These are phyloP conservation scores for Dryocosmus kuriphilus DNA, from an alignment of 2,888 invertebrate genomes.

Conservation along the genomic window DNA sequence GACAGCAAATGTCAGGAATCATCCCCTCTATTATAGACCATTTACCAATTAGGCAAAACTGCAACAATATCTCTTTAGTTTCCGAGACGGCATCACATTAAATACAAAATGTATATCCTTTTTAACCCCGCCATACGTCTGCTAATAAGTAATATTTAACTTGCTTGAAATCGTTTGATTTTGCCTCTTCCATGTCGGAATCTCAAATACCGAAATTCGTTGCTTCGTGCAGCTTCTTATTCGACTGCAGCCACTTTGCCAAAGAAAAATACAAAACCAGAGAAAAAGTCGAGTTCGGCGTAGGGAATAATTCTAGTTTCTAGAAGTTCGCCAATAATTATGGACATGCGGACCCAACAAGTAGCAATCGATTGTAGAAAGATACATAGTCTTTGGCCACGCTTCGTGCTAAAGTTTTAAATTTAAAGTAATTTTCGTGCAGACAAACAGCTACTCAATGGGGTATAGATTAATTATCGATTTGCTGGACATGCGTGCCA, in stretches of 20 bases:
- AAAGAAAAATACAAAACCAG: background rate
- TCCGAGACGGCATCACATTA: background rate
- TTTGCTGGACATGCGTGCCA: constrained; percentile 64
- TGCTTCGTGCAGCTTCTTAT: constrained; percentile 19
- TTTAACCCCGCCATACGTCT: background rate
- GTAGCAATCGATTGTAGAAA: constrained; percentile 42
- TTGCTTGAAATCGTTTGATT: constrained; percentile 6
- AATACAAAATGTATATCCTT: background rate
- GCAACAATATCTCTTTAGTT: background rate
- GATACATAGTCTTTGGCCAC: constrained; percentile 40
- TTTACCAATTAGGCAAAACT: background rate
- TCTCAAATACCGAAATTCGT: constrained; percentile 21
- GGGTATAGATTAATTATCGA: constrained; percentile 65
- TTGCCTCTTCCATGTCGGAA: constrained; percentile 23
- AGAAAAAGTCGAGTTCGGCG: background rate
- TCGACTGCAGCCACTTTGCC: constrained; percentile 13
- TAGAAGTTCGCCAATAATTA: constrained; percentile 47
- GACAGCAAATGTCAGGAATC: background rate
- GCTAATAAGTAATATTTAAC: constrained; percentile 9
- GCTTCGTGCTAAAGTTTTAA: constrained; percentile 49
- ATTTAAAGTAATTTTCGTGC: constrained; percentile 46
- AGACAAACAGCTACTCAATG: constrained; percentile 50
- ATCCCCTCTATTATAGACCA: background rate
- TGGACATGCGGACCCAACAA: constrained; percentile 46
- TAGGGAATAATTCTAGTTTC: constrained; percentile 21